These are phyloP conservation scores for Papilio polyxenes DNA, from an alignment of 1,140 invertebrate genomes.

Conservation along the genomic window DNA sequence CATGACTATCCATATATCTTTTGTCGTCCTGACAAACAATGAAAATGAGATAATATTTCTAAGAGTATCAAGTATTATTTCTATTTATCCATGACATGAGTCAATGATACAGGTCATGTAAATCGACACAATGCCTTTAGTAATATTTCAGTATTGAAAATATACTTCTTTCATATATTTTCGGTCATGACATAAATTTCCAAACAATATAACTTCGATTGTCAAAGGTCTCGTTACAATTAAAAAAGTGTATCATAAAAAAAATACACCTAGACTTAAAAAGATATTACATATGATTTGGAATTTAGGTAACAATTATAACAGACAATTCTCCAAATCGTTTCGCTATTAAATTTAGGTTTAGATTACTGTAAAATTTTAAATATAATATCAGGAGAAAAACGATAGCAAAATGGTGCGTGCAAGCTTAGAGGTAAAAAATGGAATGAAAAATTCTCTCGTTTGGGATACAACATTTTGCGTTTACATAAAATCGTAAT, in stretches of 20 bases:
- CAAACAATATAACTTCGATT: background rate
- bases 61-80: background rate
- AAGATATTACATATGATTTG: background rate
- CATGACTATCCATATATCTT: background rate
- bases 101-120: constrained; percentile 3
- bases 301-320: background rate
- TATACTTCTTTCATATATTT: constrained; percentile 15
- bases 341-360: background rate
- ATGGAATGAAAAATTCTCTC: too few species aligned
- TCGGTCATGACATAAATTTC: constrained; percentile 19
- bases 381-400: too few species aligned
- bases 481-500: too few species aligned
- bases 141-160: background rate
- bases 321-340: background rate
- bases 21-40: background rate
- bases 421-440: too few species aligned
- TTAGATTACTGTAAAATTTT: too few species aligned
- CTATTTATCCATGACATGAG: constrained; percentile 3
- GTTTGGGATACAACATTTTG: too few species aligned
- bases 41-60: background rate
- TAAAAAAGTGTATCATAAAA: background rate
- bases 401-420: too few species aligned
- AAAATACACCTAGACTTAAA: background rate
- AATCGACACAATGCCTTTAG: background rate
- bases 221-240: background rate